Conservation (phyloP, 2,888 invertebrate genomes). For the Cordilura impudica region DNA sequence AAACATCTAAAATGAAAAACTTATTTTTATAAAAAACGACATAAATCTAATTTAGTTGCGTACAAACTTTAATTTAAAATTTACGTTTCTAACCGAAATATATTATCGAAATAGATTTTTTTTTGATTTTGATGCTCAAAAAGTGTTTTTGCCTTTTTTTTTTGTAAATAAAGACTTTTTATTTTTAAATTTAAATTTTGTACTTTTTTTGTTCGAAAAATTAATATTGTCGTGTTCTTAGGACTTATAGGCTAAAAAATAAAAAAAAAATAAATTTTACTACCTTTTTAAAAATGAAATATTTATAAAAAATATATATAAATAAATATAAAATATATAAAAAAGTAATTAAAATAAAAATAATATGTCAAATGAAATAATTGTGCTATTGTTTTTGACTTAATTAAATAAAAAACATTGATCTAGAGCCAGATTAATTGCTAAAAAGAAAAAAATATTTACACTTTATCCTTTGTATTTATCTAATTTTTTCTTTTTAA, state of each 20-base stretch:
- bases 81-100: slow-evolving; percentile 43
- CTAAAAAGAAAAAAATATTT: too few species aligned
- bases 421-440: too few species aligned
- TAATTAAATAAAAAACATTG: too few species aligned
- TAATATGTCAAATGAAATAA: too few species aligned
- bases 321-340: too few species aligned
- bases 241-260: neutral
- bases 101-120: slow-evolving; percentile 54
- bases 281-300: too few species aligned
- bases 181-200: slow-evolving; percentile 51
- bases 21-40: neutral
- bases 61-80: slow-evolving; percentile 28
- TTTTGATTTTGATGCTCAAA: slow-evolving; percentile 40
- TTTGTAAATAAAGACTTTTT: slow-evolving; percentile 17
- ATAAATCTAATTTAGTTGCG: neutral
- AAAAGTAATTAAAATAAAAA: too few species aligned
- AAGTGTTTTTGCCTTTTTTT: slow-evolving; percentile 1
- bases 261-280: neutral
- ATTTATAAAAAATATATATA: too few species aligned
- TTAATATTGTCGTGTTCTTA: slow-evolving; percentile 55
- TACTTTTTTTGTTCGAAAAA: slow-evolving; percentile 54
- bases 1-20: slow-evolving; percentile 47
- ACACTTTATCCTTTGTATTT: too few species aligned
- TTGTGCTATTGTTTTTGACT: too few species aligned
- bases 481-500: too few species aligned